phyloP scores from a whole-genome alignment of 2,113 vertebrate genomes.

The Campylomormyrus tamandua region DNA sequence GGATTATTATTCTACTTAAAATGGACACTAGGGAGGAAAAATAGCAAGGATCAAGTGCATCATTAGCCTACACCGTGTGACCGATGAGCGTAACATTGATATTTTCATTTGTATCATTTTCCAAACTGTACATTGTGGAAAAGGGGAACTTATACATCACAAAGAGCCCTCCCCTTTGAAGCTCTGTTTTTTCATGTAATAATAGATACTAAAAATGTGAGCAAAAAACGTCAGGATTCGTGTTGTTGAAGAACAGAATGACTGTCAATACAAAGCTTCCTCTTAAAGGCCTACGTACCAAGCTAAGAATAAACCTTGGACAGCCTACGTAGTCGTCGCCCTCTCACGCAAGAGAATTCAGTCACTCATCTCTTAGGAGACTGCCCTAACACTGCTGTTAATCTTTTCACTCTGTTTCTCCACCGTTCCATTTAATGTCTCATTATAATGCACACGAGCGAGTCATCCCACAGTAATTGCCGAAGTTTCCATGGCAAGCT shows the following conservation, averaged over 20 bases:
- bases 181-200: neutral
- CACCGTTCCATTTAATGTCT: constrained; percentile 13
- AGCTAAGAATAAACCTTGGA: constrained; percentile 1
- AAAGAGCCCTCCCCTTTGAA: neutral
- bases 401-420: constrained; percentile 5
- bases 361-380: neutral
- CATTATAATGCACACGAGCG: neutral
- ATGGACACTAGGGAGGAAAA: neutral
- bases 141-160: neutral
- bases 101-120: neutral
- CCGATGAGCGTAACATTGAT: neutral
- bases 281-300: neutral
- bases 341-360: constrained; percentile 4
- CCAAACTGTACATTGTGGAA: neutral
- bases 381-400: neutral
- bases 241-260: neutral
- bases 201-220: neutral
- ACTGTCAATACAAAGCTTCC: neutral
- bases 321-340: neutral
- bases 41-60: neutral
- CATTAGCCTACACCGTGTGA: neutral
- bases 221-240: neutral
- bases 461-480: neutral
- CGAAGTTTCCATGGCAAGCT: constrained; percentile 9
- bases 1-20: neutral